Conservation (phyloP, 2,888 invertebrate species). For the Protula sp. region DNA sequence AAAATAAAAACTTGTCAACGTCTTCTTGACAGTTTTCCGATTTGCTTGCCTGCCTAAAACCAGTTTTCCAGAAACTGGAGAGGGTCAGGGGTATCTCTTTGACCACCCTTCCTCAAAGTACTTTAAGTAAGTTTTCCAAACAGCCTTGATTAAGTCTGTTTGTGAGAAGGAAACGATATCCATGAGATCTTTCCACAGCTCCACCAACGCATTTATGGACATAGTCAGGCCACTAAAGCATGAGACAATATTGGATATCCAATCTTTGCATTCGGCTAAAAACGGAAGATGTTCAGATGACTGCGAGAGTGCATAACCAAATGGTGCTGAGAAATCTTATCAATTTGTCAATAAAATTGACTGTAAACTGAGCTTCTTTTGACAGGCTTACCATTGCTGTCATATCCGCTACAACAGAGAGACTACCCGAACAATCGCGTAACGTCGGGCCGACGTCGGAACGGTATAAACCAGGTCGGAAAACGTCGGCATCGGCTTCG, state of each 20-base stretch:
- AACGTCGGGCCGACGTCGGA: no score
- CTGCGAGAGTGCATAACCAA: background rate
- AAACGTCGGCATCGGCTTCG: no score
- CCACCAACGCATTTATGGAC: no score
- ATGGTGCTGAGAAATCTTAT: background rate
- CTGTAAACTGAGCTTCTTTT: constrained; percentile 3
- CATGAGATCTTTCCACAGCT: no score
- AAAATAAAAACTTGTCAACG: no score
- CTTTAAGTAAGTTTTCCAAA: constrained; percentile 5
- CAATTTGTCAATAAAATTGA: constrained; percentile 5
- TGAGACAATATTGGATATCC: no score
- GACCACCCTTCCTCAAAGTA: background rate
- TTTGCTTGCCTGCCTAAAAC: background rate
- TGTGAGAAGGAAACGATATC: no score
- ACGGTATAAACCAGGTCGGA: no score
- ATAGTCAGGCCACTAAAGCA: no score
- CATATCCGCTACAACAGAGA: constrained; percentile 7
- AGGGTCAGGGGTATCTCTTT: background rate
- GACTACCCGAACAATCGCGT: no score
- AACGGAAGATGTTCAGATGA: background rate
- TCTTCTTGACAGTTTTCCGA: background rate
- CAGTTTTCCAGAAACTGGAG: background rate
- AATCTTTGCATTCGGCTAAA: no score
- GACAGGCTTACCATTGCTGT: background rate
- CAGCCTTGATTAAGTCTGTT: constrained; percentile 17